phyloP scores from a whole-genome alignment of 2,888 invertebrate species.

The Cactoblastis cactorum region DNA sequence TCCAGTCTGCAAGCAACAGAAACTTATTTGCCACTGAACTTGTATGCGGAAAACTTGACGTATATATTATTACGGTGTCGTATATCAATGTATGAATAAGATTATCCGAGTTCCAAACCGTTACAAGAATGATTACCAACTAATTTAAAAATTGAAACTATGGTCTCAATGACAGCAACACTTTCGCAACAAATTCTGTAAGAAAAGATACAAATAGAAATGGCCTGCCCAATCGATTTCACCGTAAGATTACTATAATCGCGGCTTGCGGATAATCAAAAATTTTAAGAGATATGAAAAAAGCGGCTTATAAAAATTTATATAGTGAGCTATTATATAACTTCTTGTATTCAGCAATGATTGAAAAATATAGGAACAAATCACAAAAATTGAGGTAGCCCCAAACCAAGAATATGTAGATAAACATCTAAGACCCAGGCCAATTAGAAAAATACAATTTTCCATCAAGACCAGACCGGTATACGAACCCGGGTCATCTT shows the following conservation, averaged over 20 bases:
- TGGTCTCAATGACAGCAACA: conserved; percentile 32
- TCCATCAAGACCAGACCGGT: too few species aligned
- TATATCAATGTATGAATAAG: neutral
- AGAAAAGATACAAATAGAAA: conserved; percentile 33
- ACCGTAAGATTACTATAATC: conserved; percentile 5
- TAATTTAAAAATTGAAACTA: conserved; percentile 30
- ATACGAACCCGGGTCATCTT: too few species aligned
- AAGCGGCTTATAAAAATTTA: too few species aligned
- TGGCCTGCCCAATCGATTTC: conserved; percentile 45
- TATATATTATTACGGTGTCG: conserved; percentile 24
- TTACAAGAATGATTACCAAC: conserved; percentile 26
- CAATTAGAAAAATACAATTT: too few species aligned
- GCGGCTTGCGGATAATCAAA: conserved; percentile 15
- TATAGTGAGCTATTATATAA: too few species aligned
- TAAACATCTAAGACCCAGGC: too few species aligned
- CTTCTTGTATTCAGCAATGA: too few species aligned
- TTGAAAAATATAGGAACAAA: too few species aligned
- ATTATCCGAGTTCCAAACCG: neutral
- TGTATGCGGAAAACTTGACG: conserved; percentile 24
- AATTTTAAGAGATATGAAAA: neutral
- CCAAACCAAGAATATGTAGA: too few species aligned
- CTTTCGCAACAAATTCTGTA: conserved; percentile 34
- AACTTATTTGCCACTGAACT: conserved; percentile 25
- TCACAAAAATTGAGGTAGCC: too few species aligned
- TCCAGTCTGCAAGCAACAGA: conserved; percentile 23